Evolutionary conservation across 2,888 invertebrate genomes (phyloP).

Genomic region (Dryomyza anilis): DNA sequence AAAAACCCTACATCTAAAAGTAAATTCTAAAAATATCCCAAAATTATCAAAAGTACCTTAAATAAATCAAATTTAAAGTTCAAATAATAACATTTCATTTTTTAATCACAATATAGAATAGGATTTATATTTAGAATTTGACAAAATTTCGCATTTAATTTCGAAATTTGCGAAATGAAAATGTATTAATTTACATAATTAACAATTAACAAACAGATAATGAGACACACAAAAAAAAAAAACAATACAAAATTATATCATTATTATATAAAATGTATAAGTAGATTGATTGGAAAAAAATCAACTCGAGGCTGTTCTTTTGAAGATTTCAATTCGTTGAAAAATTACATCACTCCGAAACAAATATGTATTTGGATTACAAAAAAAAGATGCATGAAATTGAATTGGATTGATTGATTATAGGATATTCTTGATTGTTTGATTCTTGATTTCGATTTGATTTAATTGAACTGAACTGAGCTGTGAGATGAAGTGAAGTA

Average conservation of each 20-base stretch:
- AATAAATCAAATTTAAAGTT: too few relatives aligned
- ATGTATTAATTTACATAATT: conserved; percentile 33
- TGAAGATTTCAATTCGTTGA: too few relatives aligned
- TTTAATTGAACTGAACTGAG: conserved; percentile 38
- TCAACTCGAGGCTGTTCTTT: background rate
- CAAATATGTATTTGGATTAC: background rate
- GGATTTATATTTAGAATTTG: too few relatives aligned
- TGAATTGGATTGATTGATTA: conserved; percentile 3
- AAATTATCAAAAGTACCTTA: too few relatives aligned
- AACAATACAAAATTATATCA: conserved; percentile 33
- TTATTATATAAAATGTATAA: conserved; percentile 20
- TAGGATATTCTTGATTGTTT: background rate
- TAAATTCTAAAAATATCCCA: too few relatives aligned
- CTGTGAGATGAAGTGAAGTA: background rate
- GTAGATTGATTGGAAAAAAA: conserved; percentile 2
- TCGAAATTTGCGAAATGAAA: too few relatives aligned
- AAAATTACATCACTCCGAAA: background rate
- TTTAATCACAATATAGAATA: too few relatives aligned
- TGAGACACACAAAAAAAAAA: conserved; percentile 30
- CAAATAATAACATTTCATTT: too few relatives aligned
- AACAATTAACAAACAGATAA: conserved; percentile 34
- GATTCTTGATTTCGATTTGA: conserved; percentile 16
- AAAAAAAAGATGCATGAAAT: background rate
- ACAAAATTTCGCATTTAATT: conserved; percentile 38
- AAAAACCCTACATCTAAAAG: too few relatives aligned